Conservation (phyloP, 2,888 invertebrate genomes). For the Tetanocera ferruginea region DNA sequence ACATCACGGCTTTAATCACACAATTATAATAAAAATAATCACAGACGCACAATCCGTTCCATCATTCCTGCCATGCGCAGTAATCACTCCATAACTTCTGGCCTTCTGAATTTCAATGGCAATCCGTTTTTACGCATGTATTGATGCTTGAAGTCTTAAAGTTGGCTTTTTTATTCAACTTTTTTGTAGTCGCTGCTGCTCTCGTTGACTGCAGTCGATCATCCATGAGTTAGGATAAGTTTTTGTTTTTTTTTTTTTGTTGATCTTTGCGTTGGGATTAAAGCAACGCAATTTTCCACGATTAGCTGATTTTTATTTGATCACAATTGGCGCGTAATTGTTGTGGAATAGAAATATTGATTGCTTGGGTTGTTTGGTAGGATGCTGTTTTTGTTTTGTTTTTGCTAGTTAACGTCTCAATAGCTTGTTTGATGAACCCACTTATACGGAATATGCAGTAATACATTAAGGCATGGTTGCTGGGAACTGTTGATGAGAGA, state of each 20-base stretch:
- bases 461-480: too few relatives aligned
- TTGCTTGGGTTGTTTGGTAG: neutral
- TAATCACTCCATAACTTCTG: constrained; percentile 30
- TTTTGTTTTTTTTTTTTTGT: constrained; percentile 28
- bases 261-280: constrained; percentile 33
- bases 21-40: constrained; percentile 69
- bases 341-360: constrained; percentile 58
- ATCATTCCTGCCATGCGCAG: constrained; percentile 12
- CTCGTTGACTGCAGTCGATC: neutral
- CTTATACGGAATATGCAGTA: too few relatives aligned
- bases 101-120: constrained; percentile 29
- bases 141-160: neutral
- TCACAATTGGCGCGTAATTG: constrained; percentile 67
- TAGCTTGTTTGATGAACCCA: too few relatives aligned
- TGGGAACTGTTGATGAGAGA: too few relatives aligned
- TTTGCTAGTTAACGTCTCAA: too few relatives aligned
- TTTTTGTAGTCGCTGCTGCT: neutral
- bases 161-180: constrained; percentile 39
- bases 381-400: neutral
- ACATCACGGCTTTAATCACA: constrained; percentile 63
- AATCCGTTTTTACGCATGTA: neutral
- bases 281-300: constrained; percentile 50
- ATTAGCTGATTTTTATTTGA: constrained; percentile 57
- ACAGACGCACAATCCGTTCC: constrained; percentile 39
- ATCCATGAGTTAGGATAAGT: constrained; percentile 7